These are phyloP conservation scores for Danio aesculapii DNA, from an alignment of 2,797 vertebrate genomes.

Conservation along the genomic window DNA sequence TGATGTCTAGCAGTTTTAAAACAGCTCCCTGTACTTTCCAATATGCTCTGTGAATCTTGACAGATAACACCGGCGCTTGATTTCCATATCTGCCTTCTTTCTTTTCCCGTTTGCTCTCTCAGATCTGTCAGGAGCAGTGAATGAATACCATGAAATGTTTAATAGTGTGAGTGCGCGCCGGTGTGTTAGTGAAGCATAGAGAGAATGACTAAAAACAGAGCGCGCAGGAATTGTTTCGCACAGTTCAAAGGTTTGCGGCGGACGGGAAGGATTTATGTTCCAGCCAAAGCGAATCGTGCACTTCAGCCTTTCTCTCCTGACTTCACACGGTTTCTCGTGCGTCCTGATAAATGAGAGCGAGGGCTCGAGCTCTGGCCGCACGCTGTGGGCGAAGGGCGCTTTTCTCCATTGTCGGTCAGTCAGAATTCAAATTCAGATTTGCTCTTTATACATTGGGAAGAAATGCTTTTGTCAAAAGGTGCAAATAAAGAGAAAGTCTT, in stretches of 20 bases:
- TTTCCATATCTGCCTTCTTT: constrained; percentile 22
- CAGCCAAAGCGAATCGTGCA: background rate
- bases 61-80: constrained; percentile 46
- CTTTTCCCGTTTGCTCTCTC: constrained; percentile 53
- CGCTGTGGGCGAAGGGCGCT: background rate
- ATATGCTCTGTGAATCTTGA: constrained; percentile 64
- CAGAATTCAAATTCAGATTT: background rate
- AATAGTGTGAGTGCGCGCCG: constrained; percentile 47
- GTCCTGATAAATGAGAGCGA: constrained; percentile 77
- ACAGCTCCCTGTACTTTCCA: constrained; percentile 54
- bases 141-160: constrained; percentile 62
- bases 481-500: no score
- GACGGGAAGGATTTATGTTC: constrained; percentile 59
- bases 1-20: constrained; percentile 26
- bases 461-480: no score
- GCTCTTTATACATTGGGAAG: background rate
- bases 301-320: constrained; percentile 4
- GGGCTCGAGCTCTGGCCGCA: background rate
- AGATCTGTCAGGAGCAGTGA: constrained; percentile 62
- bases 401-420: background rate
- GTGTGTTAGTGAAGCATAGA: constrained; percentile 62
- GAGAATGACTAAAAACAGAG: constrained; percentile 67
- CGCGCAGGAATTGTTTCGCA: constrained; percentile 74
- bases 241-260: constrained; percentile 76
- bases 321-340: constrained; percentile 70